A percentile compares a stretch with the other conserved stretches of the same genome.
Conservation (phyloP, 2,113 vertebrate genomes). For the Pagrus major region DNA sequence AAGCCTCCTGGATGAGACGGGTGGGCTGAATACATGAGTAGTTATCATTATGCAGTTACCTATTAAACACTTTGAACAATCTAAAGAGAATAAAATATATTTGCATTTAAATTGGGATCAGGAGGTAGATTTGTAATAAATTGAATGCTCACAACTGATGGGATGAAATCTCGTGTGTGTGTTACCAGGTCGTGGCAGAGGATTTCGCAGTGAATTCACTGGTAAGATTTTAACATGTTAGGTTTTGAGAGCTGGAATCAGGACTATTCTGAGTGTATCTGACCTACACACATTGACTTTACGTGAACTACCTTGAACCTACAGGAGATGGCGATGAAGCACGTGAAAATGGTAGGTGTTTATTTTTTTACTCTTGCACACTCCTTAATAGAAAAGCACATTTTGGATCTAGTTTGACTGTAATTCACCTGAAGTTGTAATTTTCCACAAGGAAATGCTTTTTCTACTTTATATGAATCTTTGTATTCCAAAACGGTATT, state of each 20-base stretch:
- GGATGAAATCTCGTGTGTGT: background rate
- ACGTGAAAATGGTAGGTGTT: slow-evolving; percentile 39
- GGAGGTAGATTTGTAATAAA: background rate
- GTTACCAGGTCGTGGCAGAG: slow-evolving; percentile 52
- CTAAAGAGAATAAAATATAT: background rate
- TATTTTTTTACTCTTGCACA: background rate
- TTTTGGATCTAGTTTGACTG: background rate
- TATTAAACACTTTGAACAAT: background rate
- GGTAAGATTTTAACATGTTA: slow-evolving; percentile 9
- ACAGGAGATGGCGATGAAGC: slow-evolving; percentile 15
- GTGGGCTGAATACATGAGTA: too few relatives aligned
- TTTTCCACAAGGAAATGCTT: background rate
- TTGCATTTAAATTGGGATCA: background rate
- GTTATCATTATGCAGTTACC: too few relatives aligned
- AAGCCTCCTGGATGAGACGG: background rate
- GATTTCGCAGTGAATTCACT: slow-evolving; percentile 36
- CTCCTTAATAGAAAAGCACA: background rate
- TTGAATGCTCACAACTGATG: background rate
- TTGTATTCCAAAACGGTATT: background rate
- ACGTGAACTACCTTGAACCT: background rate
- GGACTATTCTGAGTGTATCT: background rate
- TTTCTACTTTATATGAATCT: background rate
- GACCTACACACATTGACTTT: background rate
- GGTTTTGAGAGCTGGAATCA: background rate
- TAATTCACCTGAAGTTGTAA: background rate